Evolutionary conservation across 2,888 invertebrate genomes (phyloP).

Genomic region (Xestobium rufovillosum): DNA sequence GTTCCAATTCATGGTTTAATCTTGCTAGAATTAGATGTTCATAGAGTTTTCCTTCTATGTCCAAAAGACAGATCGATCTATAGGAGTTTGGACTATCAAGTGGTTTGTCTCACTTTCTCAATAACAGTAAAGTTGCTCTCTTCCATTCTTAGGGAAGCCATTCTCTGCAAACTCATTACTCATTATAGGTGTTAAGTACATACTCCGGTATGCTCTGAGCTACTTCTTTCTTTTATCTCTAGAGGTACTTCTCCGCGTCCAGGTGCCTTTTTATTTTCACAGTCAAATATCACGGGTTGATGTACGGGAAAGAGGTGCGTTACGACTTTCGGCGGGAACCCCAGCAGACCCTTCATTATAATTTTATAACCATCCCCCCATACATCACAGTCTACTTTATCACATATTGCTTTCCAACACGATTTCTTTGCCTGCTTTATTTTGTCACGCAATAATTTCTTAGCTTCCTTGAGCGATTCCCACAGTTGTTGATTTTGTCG

Average conservation of each 20-base stretch:
- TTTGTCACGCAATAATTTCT: conserved; percentile 9
- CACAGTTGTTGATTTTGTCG: neutral
- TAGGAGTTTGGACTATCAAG: conserved; percentile 8
- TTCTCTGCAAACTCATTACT: conserved; percentile 3
- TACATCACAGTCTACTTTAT: conserved; percentile 11
- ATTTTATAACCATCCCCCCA: conserved; percentile 19
- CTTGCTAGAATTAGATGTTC: conserved; percentile 8
- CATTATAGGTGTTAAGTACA: conserved; percentile 10
- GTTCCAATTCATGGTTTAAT: too few species aligned
- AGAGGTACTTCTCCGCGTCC: conserved; percentile 11
- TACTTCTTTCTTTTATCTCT: conserved; percentile 9
- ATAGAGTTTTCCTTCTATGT: too few species aligned
- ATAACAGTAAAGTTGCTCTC: conserved; percentile 8
- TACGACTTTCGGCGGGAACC: conserved; percentile 12
- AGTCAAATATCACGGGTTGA: conserved; percentile 3
- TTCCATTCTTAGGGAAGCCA: conserved; percentile 10
- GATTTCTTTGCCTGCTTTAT: conserved; percentile 13
- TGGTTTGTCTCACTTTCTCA: conserved; percentile 9
- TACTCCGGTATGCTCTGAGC: neutral
- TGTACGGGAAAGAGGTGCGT: conserved; percentile 15
- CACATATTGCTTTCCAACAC: conserved; percentile 13
- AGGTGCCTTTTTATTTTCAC: conserved; percentile 9
- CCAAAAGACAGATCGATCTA: conserved; percentile 13
- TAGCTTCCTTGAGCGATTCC: conserved; percentile 8
- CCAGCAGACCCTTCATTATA: conserved; percentile 12